phyloP scores from a whole-genome alignment of 2,797 vertebrate genomes.

The Bufotes viridis region DNA sequence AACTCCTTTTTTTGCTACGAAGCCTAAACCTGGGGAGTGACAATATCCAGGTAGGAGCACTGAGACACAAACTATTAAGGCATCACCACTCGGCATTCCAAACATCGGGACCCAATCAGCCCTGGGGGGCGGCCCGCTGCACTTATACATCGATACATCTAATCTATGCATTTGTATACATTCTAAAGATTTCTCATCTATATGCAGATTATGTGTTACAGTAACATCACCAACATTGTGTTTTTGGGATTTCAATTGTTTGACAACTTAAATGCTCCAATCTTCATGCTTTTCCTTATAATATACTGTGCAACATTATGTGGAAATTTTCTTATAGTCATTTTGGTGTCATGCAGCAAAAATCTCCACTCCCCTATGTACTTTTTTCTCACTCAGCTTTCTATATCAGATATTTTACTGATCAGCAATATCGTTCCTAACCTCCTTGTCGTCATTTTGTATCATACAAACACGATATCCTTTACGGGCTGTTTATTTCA shows the following conservation, averaged over 20 bases:
- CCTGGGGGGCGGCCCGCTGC: no score
- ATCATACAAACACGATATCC: neutral
- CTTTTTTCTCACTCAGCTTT: no score
- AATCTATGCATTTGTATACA: no score
- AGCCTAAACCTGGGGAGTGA: no score
- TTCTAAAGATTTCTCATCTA: no score
- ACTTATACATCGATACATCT: no score
- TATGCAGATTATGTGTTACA: neutral
- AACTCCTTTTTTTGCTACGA: no score
- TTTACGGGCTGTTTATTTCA: neutral
- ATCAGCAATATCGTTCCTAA: neutral
- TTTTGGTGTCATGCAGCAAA: no score
- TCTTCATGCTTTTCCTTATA: neutral
- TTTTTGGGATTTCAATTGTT: neutral
- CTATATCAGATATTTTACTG: conserved; percentile 1
- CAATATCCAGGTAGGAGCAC: no score
- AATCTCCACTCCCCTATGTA: conserved; percentile 15
- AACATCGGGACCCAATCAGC: no score
- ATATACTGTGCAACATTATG: neutral
- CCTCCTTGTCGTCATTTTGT: neutral
- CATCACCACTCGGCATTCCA: no score
- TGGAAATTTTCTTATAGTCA: conserved; percentile 18
- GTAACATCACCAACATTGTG: neutral
- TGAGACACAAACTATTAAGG: no score
- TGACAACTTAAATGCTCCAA: neutral